phyloP scores from a whole-genome alignment of 2,888 invertebrate species.

The Papilio gigon region DNA sequence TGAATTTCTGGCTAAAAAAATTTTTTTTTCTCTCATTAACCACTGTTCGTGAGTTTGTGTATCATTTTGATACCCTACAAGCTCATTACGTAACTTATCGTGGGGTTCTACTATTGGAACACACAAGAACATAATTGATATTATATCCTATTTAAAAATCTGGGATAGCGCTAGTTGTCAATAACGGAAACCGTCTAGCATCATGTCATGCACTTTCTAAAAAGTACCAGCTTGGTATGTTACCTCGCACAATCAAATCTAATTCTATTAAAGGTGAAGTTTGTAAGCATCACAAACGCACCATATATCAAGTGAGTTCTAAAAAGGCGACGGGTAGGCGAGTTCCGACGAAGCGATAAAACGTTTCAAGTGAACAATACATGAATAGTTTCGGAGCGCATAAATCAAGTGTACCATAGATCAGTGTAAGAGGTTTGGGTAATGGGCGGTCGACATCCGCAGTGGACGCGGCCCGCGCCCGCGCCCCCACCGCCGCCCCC shows the following conservation, averaged over 20 bases:
- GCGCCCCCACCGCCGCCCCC: too few relatives aligned
- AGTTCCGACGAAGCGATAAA: slow-evolving; percentile 8
- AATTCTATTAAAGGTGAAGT: neutral
- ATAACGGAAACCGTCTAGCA: too few relatives aligned
- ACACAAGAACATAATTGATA: too few relatives aligned
- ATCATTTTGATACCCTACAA: too few relatives aligned
- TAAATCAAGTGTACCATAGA: slow-evolving; percentile 39
- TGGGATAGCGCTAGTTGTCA: too few relatives aligned
- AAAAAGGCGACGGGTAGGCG: neutral
- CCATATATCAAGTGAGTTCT: neutral
- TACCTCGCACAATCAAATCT: neutral
- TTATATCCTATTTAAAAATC: too few relatives aligned
- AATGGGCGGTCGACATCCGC: slow-evolving; percentile 36
- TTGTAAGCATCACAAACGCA: neutral
- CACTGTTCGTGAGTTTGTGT: too few relatives aligned
- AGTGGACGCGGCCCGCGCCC: slow-evolving; percentile 25
- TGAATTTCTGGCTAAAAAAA: neutral
- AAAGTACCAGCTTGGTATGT: too few relatives aligned
- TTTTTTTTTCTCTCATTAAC: neutral
- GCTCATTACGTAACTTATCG: too few relatives aligned
- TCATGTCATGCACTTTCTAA: too few relatives aligned
- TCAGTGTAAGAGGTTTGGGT: slow-evolving; percentile 38
- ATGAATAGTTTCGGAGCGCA: slow-evolving; percentile 23
- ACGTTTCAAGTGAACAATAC: slow-evolving; percentile 36
- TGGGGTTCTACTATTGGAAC: too few relatives aligned